Base-by-base conservation (phyloP, 23 tunicate species). In the Trididemnum miniatum region DNA sequence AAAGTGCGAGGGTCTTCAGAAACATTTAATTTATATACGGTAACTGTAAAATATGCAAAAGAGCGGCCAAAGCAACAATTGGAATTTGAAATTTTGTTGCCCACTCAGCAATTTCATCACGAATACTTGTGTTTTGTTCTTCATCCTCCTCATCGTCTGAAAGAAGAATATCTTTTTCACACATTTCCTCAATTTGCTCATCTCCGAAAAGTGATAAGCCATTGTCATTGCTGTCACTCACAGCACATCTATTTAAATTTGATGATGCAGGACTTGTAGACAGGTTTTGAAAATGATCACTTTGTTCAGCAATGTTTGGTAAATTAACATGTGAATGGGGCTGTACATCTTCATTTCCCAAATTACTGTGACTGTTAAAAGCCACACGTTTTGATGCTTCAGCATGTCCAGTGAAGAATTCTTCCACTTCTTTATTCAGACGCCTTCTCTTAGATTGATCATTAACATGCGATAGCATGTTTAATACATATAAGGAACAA, bases 1-100 rank as follows among this genome's bases (percentile, higher is more conserved):
- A 77, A 57, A 52, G 82, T 77, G 3, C 67, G 36, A 51, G 39
- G 3, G 39, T 77, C 82, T 77, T 77, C 54, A 34, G 82, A 67
- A 32, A 77, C 39, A 29, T 77, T 18, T 20, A 57, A 12, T 20
- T n/a, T n/a, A n/a, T n/a, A n/a, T 52, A 15, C 3, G 25, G 38
- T 4, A 32, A 2, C 26, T 67, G 49, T 12, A 77, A 24, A 77
- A 77, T 52, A 52, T 9, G 25, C 66, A 77, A 32, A 20, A 77
- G 67, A 51, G 82, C 79, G 9, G 59, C 25, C 59, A 37, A 38
- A 22, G 79, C 79, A 12, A 5, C 5, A 27, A n/a, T 23, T 2
- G 57, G 24, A 9, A 73, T 38, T 22, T 39, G 22, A 73, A 73
- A 73, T 73, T 73, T 38, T 27, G 79, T 39, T 3, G 59, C 79